Conservation (phyloP, 2,797 vertebrate genomes). For the Sebastes hopkinsi region DNA sequence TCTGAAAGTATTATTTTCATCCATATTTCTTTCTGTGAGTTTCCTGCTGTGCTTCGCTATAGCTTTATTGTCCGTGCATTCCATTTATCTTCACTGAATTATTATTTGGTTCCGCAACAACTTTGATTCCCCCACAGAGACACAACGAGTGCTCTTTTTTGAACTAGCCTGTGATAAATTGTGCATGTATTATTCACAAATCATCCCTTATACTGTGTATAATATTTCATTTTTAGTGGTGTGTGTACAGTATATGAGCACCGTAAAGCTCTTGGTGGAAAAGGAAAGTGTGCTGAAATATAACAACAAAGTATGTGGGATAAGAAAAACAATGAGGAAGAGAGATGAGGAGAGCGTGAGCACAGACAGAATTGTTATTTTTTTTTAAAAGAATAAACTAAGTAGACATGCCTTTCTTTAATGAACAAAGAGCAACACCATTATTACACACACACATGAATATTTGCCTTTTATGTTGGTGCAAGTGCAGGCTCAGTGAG, state of each 20-base stretch:
- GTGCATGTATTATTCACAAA: not conserved
- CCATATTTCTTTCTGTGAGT: not conserved
- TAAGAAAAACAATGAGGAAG: not conserved
- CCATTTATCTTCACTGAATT: not conserved
- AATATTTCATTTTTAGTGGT: not conserved
- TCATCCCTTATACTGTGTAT: not conserved
- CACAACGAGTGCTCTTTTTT: not conserved
- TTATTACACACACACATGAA: not conserved
- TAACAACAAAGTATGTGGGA: not conserved
- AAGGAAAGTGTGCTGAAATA: not conserved
- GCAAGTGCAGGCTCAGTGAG: not conserved
- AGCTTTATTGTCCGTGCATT: not conserved
- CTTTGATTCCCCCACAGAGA: not conserved
- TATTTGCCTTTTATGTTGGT: no score
- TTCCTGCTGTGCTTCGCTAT: not conserved
- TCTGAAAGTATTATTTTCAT: not conserved
- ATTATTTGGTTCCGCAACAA: not conserved
- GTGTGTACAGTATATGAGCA: not conserved
- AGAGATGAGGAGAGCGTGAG: not conserved
- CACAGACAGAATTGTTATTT: not conserved
- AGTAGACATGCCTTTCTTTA: not conserved
- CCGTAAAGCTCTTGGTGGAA: not conserved
- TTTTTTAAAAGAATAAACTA: not conserved
- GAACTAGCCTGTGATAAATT: not conserved
- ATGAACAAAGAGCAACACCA: not conserved